Evolutionary conservation across 2,797 vertebrate genomes (phyloP).

Genomic region (Dryobates pubescens): DNA sequence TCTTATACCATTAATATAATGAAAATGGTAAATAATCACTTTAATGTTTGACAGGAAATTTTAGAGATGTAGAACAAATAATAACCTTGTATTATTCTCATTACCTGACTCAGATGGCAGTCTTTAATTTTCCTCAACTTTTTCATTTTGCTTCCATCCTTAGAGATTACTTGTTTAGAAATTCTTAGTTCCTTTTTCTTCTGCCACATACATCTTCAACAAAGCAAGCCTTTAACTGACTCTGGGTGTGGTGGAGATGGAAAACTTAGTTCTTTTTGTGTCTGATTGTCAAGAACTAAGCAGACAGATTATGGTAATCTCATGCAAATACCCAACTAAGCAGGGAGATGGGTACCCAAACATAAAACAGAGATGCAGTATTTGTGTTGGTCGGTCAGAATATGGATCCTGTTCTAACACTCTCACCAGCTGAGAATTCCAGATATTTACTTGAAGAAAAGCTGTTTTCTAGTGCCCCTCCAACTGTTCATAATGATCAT

Average conservation of each 20-base stretch:
- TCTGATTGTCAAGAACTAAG: not conserved
- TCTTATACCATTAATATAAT: not conserved
- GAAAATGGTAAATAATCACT: slow-evolving; percentile 27
- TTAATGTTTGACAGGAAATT: not conserved
- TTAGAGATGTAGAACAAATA: not conserved
- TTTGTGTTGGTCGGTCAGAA: not conserved
- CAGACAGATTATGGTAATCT: not conserved
- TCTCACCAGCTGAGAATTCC: not conserved
- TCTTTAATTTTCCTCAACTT: not conserved
- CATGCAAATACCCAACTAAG: not conserved
- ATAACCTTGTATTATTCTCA: slow-evolving; percentile 17
- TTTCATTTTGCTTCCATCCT: not conserved
- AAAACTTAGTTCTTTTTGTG: not conserved
- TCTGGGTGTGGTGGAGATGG: not conserved
- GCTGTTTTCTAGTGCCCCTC: not conserved
- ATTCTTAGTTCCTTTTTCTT: not conserved
- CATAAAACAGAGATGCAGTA: accelerated
- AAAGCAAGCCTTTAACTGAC: not conserved
- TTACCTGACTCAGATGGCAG: not conserved
- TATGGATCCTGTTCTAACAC: not conserved
- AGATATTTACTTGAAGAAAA: not conserved
- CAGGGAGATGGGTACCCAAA: not conserved
- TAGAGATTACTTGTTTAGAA: not conserved
- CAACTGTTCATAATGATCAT: not conserved
- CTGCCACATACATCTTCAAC: not conserved